A percentile compares a stretch with the other conserved stretches of the same genome.
These are phyloP conservation scores for Eurypyga helias DNA, from an alignment of 2,113 vertebrate genomes.

Conservation along the genomic window DNA sequence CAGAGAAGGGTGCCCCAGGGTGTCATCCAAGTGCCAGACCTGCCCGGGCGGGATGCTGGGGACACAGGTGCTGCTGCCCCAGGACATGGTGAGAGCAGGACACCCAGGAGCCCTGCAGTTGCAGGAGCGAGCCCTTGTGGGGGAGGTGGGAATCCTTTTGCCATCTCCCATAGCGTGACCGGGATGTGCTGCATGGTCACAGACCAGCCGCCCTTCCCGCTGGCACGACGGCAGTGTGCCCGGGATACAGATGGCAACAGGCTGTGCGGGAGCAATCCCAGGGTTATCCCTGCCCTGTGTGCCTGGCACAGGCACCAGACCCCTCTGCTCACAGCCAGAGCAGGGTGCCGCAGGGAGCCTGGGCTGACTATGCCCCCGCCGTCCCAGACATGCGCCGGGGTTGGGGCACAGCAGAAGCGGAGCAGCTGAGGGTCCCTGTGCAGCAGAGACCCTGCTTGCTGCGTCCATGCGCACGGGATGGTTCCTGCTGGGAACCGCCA, in stretches of 20 bases:
- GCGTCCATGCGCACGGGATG: rapidly evolving
- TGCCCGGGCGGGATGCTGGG: background rate
- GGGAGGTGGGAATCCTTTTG: background rate
- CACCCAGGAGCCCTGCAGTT: background rate
- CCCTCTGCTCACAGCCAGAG: background rate
- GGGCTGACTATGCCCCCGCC: rapidly evolving
- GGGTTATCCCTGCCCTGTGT: background rate
- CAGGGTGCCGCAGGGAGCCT: background rate
- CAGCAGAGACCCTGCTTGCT: rapidly evolving
- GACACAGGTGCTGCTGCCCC: background rate
- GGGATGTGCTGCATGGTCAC: background rate
- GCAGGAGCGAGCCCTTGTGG: background rate
- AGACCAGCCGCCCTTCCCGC: background rate
- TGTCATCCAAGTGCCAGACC: background rate
- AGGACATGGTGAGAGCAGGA: background rate
- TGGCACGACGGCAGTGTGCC: background rate
- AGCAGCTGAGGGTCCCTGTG: rapidly evolving
- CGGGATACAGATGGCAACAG: background rate
- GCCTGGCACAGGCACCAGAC: no score
- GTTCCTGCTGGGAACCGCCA: background rate
- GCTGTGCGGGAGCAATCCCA: no score
- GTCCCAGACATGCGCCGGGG: rapidly evolving
- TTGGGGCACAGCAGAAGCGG: background rate
- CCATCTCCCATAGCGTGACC: background rate
- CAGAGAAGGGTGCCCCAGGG: background rate